phyloP scores from a whole-genome alignment of 2,797 vertebrate genomes.

The Harpagifer antarcticus region DNA sequence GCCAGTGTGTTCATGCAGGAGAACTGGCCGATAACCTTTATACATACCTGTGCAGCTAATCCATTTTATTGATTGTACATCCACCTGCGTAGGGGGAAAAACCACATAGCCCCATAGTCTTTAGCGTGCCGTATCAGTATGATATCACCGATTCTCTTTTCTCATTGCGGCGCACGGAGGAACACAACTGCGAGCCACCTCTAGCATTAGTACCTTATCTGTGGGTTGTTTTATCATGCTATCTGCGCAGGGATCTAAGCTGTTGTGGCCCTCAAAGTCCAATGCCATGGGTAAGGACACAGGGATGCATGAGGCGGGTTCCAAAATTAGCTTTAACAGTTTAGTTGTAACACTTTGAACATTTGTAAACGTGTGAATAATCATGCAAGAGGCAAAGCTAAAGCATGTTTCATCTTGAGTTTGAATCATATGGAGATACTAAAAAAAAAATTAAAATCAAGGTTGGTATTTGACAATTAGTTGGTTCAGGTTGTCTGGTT shows the following conservation, averaged over 20 bases:
- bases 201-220: slow-evolving; percentile 73
- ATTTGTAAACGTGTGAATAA: slow-evolving; percentile 16
- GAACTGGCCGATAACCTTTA: slow-evolving; percentile 82
- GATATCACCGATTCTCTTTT: slow-evolving; percentile 73
- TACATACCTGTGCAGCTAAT: slow-evolving; percentile 82
- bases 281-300: slow-evolving; percentile 67
- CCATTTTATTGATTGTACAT: slow-evolving; percentile 85
- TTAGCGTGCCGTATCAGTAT: slow-evolving; percentile 74
- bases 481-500: not conserved
- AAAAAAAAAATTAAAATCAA: not conserved
- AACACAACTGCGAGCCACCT: slow-evolving; percentile 63
- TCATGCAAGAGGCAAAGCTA: not conserved
- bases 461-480: not conserved
- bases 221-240: slow-evolving; percentile 67
- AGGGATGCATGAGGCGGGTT: slow-evolving; percentile 33
- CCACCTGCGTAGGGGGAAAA: slow-evolving; percentile 58
- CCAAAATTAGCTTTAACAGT: slow-evolving; percentile 14
- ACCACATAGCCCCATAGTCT: slow-evolving; percentile 63
- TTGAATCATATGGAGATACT: not conserved
- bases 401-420: not conserved
- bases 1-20: slow-evolving; percentile 67
- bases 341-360: slow-evolving; percentile 9
- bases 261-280: slow-evolving; percentile 64
- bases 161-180: slow-evolving; percentile 56
- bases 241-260: slow-evolving; percentile 70